These are phyloP conservation scores for Xanthia icteritia DNA, from an alignment of 2,888 invertebrate genomes.

Conservation along the genomic window DNA sequence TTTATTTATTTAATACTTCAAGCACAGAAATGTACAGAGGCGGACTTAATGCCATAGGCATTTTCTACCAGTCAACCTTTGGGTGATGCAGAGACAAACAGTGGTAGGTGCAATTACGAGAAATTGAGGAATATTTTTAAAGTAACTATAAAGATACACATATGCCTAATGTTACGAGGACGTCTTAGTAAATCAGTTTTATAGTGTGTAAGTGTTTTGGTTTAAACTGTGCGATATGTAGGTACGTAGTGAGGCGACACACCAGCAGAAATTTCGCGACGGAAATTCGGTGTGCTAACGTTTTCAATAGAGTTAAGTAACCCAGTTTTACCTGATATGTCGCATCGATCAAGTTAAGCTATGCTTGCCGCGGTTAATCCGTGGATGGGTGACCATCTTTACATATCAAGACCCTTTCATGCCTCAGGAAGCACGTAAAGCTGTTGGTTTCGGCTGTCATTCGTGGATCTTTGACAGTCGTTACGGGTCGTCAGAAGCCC, in stretches of 20 bases:
- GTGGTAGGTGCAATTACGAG: too few species aligned
- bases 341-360: neutral
- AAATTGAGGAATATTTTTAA: too few species aligned
- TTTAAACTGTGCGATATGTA: neutral
- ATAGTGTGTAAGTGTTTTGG: too few species aligned
- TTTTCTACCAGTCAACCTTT: too few species aligned
- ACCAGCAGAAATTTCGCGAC: neutral
- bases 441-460: neutral
- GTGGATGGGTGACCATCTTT: neutral
- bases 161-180: too few species aligned
- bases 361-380: neutral
- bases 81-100: too few species aligned
- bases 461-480: neutral
- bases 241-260: neutral
- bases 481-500: neutral
- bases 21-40: too few species aligned
- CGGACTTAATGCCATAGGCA: too few species aligned
- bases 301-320: neutral
- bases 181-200: too few species aligned
- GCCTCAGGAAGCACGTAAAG: neutral
- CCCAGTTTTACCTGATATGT: neutral
- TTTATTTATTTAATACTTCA: too few species aligned
- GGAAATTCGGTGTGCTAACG: neutral
- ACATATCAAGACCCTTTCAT: neutral
- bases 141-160: too few species aligned